Percentiles rank a stretch among this genome's conserved stretches.
Conservation (phyloP, 2,797 vertebrate genomes). For the Ficedula albicollis region DNA sequence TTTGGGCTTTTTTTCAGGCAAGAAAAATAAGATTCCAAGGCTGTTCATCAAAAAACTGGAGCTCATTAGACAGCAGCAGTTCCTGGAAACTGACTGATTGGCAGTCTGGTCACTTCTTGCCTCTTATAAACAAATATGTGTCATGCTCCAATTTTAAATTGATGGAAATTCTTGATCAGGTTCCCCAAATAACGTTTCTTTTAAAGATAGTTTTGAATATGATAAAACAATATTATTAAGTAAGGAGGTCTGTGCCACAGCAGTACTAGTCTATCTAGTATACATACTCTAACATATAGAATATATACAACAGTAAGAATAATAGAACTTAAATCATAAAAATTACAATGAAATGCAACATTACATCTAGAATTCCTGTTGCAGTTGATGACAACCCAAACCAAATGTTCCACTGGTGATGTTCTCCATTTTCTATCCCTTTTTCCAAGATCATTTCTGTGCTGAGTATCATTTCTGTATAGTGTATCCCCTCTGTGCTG, state of each 20-base stretch:
- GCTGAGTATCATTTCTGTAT: not conserved
- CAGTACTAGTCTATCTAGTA: not conserved
- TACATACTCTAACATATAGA: not conserved
- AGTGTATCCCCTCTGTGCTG: not conserved
- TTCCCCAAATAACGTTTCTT: not conserved
- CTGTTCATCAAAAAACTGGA: not conserved
- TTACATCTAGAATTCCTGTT: not conserved
- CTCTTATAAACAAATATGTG: not conserved
- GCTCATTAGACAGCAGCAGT: not conserved
- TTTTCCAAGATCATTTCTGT: not conserved
- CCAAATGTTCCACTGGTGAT: not conserved
- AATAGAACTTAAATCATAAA: not conserved
- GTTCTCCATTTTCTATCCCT: not conserved
- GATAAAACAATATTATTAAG: not conserved
- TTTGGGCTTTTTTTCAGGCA: too few species aligned
- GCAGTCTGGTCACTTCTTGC: not conserved
- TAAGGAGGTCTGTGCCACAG: not conserved
- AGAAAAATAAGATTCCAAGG: not conserved
- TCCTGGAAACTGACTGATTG: not conserved
- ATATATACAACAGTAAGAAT: not conserved
- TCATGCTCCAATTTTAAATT: not conserved
- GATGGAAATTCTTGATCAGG: not conserved
- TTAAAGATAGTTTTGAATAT: not conserved
- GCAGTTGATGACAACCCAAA: not conserved
- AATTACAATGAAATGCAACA: not conserved